Base-by-base conservation (phyloP, 2,888 invertebrate species). In the Dynastes grantii region DNA sequence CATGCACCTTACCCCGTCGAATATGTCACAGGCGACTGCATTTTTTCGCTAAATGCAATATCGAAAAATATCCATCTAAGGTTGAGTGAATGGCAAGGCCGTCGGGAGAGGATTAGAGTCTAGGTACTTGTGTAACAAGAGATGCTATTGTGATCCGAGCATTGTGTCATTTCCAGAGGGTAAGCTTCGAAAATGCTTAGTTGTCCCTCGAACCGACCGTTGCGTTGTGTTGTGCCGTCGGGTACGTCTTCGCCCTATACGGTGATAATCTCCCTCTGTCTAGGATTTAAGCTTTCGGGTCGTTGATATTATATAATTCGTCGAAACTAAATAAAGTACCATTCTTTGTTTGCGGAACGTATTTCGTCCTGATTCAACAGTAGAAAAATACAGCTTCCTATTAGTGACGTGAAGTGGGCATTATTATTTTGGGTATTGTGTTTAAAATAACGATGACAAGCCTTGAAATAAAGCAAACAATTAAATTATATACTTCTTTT, bases 81-180 rank as follows among this genome's bases (percentile, higher is more conserved):
- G 85, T 85, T 85, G 85, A 84, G 85, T 85, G 85, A 85, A 85
- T 86, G 82, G 83, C 61, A 63, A 51, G 81, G 82, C 80, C 81
- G 81, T 82, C 70, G 83, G 86, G 87, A 87, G 71, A 83, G 86
- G 87, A 87, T 87, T 87, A 87, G 82, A 84, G 82, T 84, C 83
- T 83, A 83, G 85, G 85, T 86, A 86, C 86, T 85, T 83, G 82
- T 84, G 83, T 84, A 83, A 83, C 81, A 81, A 79, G 81, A 82
- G 81, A 80, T 55, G 68, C 78, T 78, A 81, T 81, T 81, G 81
- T 82, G 77, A 71, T 45, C 65, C 81, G 78, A 80, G 81, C 83
- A 87, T 87, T 87, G 87, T 87, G 87, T 87, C 87, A 86, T 84
- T 86, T 86, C 83, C 86, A 86, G 85, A 84, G 85, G 86, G 86